Base-by-base conservation (phyloP, 2,888 invertebrate species). In the Lottia gigantea region DNA sequence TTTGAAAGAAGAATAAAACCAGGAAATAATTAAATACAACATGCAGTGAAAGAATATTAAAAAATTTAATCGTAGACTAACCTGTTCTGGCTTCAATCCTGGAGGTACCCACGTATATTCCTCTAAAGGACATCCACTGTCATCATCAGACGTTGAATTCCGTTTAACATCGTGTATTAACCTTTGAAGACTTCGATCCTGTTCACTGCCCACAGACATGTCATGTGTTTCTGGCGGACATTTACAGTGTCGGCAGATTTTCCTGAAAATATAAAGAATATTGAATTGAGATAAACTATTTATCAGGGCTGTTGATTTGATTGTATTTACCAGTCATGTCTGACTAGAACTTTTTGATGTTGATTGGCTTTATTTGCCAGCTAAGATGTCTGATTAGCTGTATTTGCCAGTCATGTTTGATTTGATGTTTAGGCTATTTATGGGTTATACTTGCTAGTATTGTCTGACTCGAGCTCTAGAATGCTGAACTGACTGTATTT, bases 31-130 rank as follows among this genome's bases (percentile, higher is more conserved):
- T 8, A 40, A 40, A 31, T 31, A 6, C 2, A 31, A 6, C 31
- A 31, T 6, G 40, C 7, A 40, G 7, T 8, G 40, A 11, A 55
- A n/a, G 11, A 23, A 55, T 12, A 49, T 2, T 23, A 0, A 12
- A 11, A 31, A 8, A 4, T 40, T 11, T 40, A 45, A 25, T 25
- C 15, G 15, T 26, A 31, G 4, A 72, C 87, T 90, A 89, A 98
- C 98, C 93, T 97, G 97, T 90, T 98, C 97, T 0, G 98, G 97
- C 87, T 97, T 92, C 19, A 98, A 91, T 75, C 97, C 97, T 2
- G 96, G 95, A 55, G 98, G 98, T 75, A 98, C 95, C 98, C 98
- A 98, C 1, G 97, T 96, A 89, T 97, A 98, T 89, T 98, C 98
- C 88, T 98, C 98, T 77, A 98, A 90, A 26, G 97, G 97, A 88